Evolutionary conservation across 2,797 vertebrate species (phyloP).

Genomic region (Remorina albescens): DNA sequence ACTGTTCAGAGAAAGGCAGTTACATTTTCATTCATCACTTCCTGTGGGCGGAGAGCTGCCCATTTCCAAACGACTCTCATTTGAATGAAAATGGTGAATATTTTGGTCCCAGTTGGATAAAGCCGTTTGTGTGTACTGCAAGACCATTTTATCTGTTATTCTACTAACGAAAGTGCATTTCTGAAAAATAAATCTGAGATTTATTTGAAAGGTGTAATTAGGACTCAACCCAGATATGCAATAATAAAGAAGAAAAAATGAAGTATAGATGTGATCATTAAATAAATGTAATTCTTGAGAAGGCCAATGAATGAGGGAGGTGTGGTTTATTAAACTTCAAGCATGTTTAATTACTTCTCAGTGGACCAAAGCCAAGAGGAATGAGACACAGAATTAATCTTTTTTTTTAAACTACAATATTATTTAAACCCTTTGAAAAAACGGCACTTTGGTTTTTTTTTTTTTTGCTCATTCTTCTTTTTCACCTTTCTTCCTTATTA

Average conservation of each 20-base stretch:
- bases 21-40: conserved; percentile 58
- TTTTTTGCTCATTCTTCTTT: neutral
- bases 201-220: neutral
- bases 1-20: conserved; percentile 30
- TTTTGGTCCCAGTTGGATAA: conserved; percentile 38
- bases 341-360: neutral
- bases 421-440: neutral
- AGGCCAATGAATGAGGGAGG: neutral
- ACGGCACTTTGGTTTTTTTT: too few relatives aligned
- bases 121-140: conserved; percentile 18
- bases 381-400: neutral
- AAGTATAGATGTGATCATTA: neutral
- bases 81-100: conserved; percentile 46
- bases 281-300: neutral
- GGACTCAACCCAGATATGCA: neutral
- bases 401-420: neutral
- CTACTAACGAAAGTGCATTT: neutral
- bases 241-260: neutral
- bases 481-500: neutral
- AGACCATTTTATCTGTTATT: conserved; percentile 14
- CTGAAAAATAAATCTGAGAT: neutral
- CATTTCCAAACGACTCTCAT: conserved; percentile 39
- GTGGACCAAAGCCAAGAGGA: neutral
- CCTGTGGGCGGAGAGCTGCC: conserved; percentile 51
- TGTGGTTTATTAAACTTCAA: neutral